phyloP scores from a whole-genome alignment of 2,113 vertebrate species.

The Labeo catla region DNA sequence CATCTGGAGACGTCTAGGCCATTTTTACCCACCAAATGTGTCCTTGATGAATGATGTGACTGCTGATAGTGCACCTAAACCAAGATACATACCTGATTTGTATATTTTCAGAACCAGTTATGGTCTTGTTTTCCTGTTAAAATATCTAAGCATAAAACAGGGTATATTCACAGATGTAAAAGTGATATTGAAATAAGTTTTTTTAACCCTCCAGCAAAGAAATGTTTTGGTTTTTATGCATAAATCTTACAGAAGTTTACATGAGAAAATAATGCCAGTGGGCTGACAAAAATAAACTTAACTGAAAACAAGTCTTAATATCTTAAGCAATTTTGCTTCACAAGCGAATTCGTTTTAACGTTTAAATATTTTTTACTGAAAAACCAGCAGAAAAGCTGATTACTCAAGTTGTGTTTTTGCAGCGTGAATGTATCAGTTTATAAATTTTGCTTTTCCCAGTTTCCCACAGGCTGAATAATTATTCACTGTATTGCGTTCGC shows the following conservation, averaged over 20 bases:
- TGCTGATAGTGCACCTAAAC: not conserved
- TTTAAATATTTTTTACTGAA: not conserved
- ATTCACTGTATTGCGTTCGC: constrained; percentile 21
- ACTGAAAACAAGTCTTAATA: not conserved
- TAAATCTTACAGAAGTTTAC: not conserved
- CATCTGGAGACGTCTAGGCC: constrained; percentile 1
- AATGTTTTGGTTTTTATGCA: not conserved
- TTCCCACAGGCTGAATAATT: constrained; percentile 44
- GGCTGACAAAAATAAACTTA: not conserved
- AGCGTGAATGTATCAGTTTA: constrained; percentile 6
- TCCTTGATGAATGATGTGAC: not conserved
- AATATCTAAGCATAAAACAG: not conserved
- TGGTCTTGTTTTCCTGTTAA: not conserved
- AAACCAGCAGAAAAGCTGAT: not conserved
- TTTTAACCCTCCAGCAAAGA: not conserved
- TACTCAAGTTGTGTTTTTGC: not conserved
- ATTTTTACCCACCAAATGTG: constrained; percentile 6
- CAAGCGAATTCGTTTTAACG: not conserved
- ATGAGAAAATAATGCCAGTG: not conserved
- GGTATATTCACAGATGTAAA: not conserved
- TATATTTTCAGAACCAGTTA: not conserved
- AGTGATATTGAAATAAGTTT: not conserved
- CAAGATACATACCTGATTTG: not conserved
- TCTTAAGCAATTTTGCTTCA: constrained; percentile 1
- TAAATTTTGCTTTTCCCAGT: constrained; percentile 33